Evolutionary conservation across 2,888 invertebrate species (phyloP).

Genomic region (Lucinisca nassula): DNA sequence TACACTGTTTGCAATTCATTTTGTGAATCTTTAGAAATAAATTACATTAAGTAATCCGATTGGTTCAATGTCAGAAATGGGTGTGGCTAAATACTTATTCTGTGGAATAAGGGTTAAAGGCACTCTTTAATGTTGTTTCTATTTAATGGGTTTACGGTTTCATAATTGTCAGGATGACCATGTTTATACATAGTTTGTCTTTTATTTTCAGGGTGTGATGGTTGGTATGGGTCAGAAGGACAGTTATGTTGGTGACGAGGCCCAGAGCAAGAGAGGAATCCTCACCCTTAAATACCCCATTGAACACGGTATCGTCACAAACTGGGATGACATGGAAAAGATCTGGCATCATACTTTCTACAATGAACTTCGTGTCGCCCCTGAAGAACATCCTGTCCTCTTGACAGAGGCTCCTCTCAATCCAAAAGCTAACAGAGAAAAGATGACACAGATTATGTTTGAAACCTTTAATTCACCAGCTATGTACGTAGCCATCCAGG

Average conservation of each 20-base stretch:
- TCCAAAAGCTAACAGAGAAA: constrained; percentile 98
- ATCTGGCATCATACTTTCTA: constrained; percentile 87
- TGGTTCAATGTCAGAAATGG: too few relatives aligned
- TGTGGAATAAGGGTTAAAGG: too few relatives aligned
- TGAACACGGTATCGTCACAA: constrained; percentile 85
- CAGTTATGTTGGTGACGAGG: constrained; percentile 85
- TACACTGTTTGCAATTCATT: too few relatives aligned
- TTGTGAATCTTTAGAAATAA: too few relatives aligned
- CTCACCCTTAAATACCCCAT: constrained; percentile 85
- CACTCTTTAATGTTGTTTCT: too few relatives aligned
- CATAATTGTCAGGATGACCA: too few relatives aligned
- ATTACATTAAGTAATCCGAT: too few relatives aligned
- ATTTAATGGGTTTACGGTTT: too few relatives aligned
- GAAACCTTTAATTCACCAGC: constrained; percentile 96
- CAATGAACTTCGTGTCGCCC: constrained; percentile 94
- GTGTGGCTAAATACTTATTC: too few relatives aligned
- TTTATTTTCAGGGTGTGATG: constrained; percentile 72
- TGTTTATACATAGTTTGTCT: too few relatives aligned
- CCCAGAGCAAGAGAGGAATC: constrained; percentile 85
- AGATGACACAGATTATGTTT: constrained; percentile 92
- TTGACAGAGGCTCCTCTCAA: constrained; percentile 93
- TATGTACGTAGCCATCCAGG: constrained; percentile 98
- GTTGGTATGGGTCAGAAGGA: constrained; percentile 85
- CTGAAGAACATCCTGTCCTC: constrained; percentile 97
- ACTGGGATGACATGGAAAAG: constrained; percentile 87